These are phyloP conservation scores for Drosophila bocki DNA, from an alignment of 1,140 invertebrate species.

Conservation along the genomic window DNA sequence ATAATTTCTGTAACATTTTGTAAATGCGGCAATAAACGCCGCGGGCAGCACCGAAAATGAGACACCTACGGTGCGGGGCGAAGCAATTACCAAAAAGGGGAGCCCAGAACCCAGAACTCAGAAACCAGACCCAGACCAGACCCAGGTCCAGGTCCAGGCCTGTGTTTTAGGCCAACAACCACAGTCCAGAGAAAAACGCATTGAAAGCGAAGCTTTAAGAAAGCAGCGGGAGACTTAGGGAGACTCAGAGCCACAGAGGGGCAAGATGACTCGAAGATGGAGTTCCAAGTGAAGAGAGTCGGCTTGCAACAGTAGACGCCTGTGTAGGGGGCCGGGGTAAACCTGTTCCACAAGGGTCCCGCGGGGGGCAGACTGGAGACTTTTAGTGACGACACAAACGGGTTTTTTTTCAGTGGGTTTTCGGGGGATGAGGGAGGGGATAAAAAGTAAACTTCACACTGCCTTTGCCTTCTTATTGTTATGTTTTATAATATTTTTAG, in stretches of 20 bases:
- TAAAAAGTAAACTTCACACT: conserved; percentile 74
- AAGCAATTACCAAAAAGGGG: conserved; percentile 53
- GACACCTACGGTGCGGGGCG: conserved; percentile 42
- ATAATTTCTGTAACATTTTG: conserved; percentile 56
- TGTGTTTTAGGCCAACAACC: conserved; percentile 25
- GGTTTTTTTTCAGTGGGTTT: conserved; percentile 36
- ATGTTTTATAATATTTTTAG: conserved; percentile 79
- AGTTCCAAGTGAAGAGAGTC: conserved; percentile 52
- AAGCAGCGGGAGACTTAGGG: conserved; percentile 29
- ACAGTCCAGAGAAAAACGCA: conserved; percentile 47
- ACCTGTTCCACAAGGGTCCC: conserved; percentile 57
- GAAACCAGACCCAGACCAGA: conserved; percentile 3
- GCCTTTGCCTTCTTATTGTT: conserved; percentile 76
- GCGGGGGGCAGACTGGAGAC: conserved; percentile 31
- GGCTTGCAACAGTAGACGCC: conserved; percentile 75
- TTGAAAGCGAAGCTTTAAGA: conserved; percentile 73
- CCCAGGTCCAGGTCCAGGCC: conserved; percentile 25
- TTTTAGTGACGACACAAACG: conserved; percentile 82
- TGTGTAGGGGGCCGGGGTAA: conserved; percentile 31
- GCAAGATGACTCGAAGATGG: conserved; percentile 41
- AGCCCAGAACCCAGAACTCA: neutral
- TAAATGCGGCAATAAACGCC: conserved; percentile 53
- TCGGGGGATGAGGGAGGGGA: neutral
- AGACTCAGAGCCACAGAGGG: conserved; percentile 8
- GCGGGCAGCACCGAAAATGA: conserved; percentile 53